Percentiles rank a stretch among this genome's conserved stretches.
phyloP scores from a whole-genome alignment of 1,140 invertebrate genomes.

The Pseudomyrmex flavicornis region DNA sequence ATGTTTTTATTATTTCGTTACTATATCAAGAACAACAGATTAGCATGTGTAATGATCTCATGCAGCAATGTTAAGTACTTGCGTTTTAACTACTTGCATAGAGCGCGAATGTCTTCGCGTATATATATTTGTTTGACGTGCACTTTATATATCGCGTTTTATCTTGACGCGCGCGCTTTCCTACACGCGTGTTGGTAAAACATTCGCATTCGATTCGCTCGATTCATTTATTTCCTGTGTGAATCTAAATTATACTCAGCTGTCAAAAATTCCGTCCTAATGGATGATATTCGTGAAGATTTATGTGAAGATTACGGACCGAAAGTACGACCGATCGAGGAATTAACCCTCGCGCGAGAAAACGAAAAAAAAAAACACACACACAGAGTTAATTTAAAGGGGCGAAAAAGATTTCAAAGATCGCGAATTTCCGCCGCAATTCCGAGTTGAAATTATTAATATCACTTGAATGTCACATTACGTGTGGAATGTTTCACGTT shows the following conservation, averaged over 20 bases:
- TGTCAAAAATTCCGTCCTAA: constrained; percentile 49
- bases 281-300: constrained; percentile 49
- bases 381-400: no score
- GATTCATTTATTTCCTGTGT: constrained; percentile 41
- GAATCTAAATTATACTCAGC: constrained; percentile 48
- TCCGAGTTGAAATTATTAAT: neutral
- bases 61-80: constrained; percentile 3
- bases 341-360: no score
- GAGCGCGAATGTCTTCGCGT: neutral
- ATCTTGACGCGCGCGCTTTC: constrained; percentile 4
- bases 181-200: constrained; percentile 26
- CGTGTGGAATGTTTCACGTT: neutral
- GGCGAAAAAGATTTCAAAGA: neutral
- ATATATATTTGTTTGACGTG: constrained; percentile 4
- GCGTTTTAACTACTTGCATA: neutral
- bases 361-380: no score
- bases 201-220: constrained; percentile 48
- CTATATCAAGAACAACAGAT: neutral
- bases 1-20: neutral
- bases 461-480: no score
- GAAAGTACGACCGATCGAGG: neutral
- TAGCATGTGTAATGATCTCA: neutral
- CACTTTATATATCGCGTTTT: constrained; percentile 39
- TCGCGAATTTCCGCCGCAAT: neutral
- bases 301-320: constrained; percentile 47